These are phyloP conservation scores for Metopia argyrocephala DNA, from an alignment of 2,888 invertebrate species.

Conservation along the genomic window DNA sequence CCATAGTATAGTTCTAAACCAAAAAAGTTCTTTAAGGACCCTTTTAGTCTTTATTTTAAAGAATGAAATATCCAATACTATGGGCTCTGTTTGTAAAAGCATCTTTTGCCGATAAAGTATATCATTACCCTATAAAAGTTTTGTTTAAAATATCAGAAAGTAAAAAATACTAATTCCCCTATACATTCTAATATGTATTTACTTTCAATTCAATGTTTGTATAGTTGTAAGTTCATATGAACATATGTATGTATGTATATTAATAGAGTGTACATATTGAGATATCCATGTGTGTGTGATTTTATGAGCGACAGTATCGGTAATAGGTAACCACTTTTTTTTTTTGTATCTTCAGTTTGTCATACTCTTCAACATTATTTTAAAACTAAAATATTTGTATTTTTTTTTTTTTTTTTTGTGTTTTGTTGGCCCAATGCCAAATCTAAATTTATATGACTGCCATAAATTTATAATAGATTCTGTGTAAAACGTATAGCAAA, in stretches of 20 bases:
- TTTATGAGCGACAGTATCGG: too few relatives aligned
- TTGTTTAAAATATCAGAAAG: too few relatives aligned
- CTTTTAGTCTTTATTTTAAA: too few relatives aligned
- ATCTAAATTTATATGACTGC: slow-evolving; percentile 47
- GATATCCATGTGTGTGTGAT: background rate
- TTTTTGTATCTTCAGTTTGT: background rate
- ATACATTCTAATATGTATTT: background rate
- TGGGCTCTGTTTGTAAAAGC: too few relatives aligned
- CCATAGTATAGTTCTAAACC: too few relatives aligned
- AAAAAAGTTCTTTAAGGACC: too few relatives aligned
- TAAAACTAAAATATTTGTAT: background rate
- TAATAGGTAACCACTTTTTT: slow-evolving; percentile 31
- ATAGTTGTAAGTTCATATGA: too few relatives aligned
- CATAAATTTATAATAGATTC: slow-evolving; percentile 47
- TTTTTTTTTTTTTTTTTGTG: background rate
- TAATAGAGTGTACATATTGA: background rate
- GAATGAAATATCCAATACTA: too few relatives aligned
- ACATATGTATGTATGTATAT: background rate
- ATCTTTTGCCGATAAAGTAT: too few relatives aligned
- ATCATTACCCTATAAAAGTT: too few relatives aligned
- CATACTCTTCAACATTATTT: background rate
- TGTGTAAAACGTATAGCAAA: background rate
- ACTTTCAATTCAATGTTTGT: background rate
- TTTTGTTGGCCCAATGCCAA: slow-evolving; percentile 43
- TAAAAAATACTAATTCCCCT: too few relatives aligned